A percentile compares a stretch with the other conserved stretches of the same genome.
phyloP scores from a whole-genome alignment of 2,888 invertebrate species.

The Acleris holmiana region DNA sequence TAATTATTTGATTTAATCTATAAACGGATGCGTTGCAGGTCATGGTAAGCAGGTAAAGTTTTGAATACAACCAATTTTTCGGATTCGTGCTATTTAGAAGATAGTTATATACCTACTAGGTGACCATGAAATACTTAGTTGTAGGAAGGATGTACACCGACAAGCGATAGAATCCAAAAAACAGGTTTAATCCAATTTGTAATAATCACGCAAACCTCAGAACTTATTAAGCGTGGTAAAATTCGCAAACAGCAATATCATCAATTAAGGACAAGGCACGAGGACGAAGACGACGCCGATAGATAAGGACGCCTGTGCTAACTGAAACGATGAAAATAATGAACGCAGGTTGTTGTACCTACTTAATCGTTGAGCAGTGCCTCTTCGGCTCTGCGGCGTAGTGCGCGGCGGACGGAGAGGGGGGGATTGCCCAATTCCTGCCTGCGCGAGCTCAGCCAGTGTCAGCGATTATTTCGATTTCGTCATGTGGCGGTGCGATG shows the following conservation, averaged over 20 bases:
- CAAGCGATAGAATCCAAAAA: too few relatives aligned
- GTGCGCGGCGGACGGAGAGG: conserved; percentile 48
- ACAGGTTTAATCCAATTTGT: too few relatives aligned
- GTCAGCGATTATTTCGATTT: conserved; percentile 67
- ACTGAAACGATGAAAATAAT: conserved; percentile 63
- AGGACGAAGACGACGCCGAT: conserved; percentile 5
- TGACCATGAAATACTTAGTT: too few relatives aligned
- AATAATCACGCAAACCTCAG: too few relatives aligned
- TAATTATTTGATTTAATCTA: conserved; percentile 1
- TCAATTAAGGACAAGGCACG: conserved; percentile 40
- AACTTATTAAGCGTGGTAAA: conserved; percentile 12
- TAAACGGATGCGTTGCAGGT: neutral
- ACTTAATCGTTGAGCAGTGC: conserved; percentile 58
- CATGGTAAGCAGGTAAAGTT: conserved; percentile 18
- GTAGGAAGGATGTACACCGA: too few relatives aligned
- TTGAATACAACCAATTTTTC: too few relatives aligned
- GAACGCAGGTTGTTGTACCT: conserved; percentile 44
- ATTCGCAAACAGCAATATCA: conserved; percentile 42
- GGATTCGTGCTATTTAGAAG: too few relatives aligned
- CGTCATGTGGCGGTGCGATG: conserved; percentile 66
- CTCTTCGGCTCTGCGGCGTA: conserved; percentile 48
- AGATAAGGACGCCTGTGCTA: conserved; percentile 41
- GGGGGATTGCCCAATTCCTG: conserved; percentile 78
- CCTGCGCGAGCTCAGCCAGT: conserved; percentile 52
- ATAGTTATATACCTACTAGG: too few relatives aligned